Conservation (phyloP, 1,140 invertebrate genomes). For the Thaumetopoea pityocampa region DNA sequence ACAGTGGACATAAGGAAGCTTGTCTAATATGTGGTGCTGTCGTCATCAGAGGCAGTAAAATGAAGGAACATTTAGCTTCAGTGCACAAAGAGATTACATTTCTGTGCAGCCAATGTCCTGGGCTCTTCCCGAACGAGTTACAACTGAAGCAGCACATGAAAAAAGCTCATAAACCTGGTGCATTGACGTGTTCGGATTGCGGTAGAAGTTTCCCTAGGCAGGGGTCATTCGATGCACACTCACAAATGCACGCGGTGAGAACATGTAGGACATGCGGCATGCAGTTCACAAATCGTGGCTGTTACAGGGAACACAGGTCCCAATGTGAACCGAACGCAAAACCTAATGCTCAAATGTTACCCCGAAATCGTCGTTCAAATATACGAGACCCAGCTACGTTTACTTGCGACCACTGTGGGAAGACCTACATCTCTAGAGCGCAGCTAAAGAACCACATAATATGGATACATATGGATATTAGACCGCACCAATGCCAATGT, state of each 20-base stretch:
- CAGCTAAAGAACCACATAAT: constrained; percentile 69
- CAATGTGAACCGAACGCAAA: constrained; percentile 58
- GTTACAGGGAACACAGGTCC: constrained; percentile 50
- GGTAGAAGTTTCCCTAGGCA: constrained; percentile 45
- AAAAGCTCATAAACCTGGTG: constrained; percentile 36
- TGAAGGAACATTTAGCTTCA: constrained; percentile 44
- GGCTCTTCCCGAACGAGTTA: constrained; percentile 30
- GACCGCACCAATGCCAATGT: constrained; percentile 67
- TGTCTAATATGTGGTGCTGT: constrained; percentile 46
- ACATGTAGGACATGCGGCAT: constrained; percentile 48
- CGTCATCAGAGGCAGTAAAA: constrained; percentile 36
- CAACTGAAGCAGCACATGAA: constrained; percentile 36
- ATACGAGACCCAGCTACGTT: constrained; percentile 55
- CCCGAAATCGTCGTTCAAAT: constrained; percentile 44
- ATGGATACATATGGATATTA: constrained; percentile 70
- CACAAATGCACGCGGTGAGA: constrained; percentile 58
- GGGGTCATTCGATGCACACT: constrained; percentile 46
- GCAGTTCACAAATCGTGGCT: constrained; percentile 53
- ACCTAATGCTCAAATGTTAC: constrained; percentile 36
- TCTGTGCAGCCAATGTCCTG: constrained; percentile 46
- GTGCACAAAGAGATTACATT: constrained; percentile 34
- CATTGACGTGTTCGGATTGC: constrained; percentile 48
- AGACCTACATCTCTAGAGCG: constrained; percentile 55
- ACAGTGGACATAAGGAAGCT: constrained; percentile 57
- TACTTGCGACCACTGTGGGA: constrained; percentile 64